Base-by-base conservation (phyloP, 2,888 invertebrate genomes). In the Caenorhabditis sp. region DNA sequence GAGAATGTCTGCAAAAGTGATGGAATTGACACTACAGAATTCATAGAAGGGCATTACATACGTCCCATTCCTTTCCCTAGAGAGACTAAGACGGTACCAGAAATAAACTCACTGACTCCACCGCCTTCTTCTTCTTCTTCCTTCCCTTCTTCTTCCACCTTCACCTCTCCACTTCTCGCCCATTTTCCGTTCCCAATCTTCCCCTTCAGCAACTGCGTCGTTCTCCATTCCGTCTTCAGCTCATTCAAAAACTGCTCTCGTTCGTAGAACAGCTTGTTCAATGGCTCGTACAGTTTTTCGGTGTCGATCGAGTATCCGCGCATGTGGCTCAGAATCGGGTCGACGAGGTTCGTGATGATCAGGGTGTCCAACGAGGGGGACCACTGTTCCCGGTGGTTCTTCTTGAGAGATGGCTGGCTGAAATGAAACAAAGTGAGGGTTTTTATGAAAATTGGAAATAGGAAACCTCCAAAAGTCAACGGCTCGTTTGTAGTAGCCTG, bases 381-480 rank as follows among this genome's bases (percentile, higher is more conserved):
- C 52, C 52, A 52, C 8, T 30, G 43, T 3, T 46, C 32, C 8
- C 27, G 53, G 52, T 52, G 22, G 35, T 52, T 35, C 8, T 52
- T 35, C 11, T 20, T 24, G 20, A 17, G 6, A 3, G 6, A 3
- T 9, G 15, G 15, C n/a, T n/a, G n/a, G n/a, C n/a, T n/a, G n/a
- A n/a, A n/a, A n/a, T n/a, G n/a, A n/a, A n/a, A n/a, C n/a, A n/a
- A n/a, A n/a, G n/a, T 58, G 35, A 59, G 73, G 0, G 73, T 70
- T 37, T 35, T 58, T 35, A 72, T 76, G 55, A 22, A 66, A 61
- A 66, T 17, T n/a, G n/a, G n/a, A n/a, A n/a, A n/a, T n/a, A n/a
- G n/a, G n/a, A 35, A 9, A 13, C 13, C 17, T 43, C 58, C 52
- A 73, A 22, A 65, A 73, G 11, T 43, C 37, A 2, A 37, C 45